Percentiles rank a stretch among this genome's conserved stretches.
Conservation (phyloP, 2,113 vertebrate genomes). For the Channa maculata region DNA sequence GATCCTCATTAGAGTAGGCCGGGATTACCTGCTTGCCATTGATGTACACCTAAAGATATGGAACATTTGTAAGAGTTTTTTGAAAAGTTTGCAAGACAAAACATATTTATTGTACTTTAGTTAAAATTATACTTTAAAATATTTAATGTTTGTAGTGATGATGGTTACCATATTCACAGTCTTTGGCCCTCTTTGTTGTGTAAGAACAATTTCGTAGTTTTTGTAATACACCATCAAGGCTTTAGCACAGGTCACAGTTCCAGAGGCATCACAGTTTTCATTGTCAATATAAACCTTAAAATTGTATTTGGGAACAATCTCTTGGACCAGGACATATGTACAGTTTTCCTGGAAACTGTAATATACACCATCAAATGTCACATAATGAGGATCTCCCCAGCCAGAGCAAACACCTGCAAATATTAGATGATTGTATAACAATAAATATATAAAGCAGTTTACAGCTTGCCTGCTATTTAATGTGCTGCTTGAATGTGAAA, state of each 20-base stretch:
- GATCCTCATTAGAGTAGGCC: constrained; percentile 82
- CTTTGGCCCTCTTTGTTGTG: constrained; percentile 50
- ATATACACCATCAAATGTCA: constrained; percentile 92
- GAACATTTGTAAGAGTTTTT: not conserved
- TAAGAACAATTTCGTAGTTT: constrained; percentile 80
- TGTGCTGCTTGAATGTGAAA: not conserved
- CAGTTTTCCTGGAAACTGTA: constrained; percentile 94
- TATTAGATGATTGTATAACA: not conserved
- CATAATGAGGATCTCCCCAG: constrained; percentile 93
- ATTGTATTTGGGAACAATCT: constrained; percentile 86
- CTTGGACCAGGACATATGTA: constrained; percentile 90
- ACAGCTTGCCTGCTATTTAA: no score
- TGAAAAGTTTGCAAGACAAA: no score
- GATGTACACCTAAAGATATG: constrained; percentile 82
- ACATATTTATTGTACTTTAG: not conserved
- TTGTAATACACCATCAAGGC: constrained; percentile 89
- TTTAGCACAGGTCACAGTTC: constrained; percentile 85
- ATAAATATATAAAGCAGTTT: not conserved
- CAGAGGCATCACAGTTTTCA: constrained; percentile 81
- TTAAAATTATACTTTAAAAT: not conserved
- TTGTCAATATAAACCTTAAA: constrained; percentile 89
- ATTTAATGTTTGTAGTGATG: no score
- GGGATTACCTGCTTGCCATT: constrained; percentile 75
- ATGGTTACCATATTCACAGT: constrained; percentile 60
- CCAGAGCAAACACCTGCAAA: constrained; percentile 88